phyloP scores from a whole-genome alignment of 2,797 vertebrate genomes.

The Notolabrus celidotus region DNA sequence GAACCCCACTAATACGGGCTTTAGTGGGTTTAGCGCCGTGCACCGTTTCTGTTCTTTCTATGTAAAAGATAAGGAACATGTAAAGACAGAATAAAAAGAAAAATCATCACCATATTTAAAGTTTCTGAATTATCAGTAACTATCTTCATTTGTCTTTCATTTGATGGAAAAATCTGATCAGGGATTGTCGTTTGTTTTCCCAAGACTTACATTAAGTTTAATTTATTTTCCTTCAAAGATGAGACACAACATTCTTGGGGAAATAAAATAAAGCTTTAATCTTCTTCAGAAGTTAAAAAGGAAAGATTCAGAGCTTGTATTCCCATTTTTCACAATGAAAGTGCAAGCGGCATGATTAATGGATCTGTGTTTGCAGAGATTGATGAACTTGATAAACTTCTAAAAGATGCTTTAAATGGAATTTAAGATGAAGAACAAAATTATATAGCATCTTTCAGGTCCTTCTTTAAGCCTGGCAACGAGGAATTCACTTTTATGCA shows the following conservation, averaged over 20 bases:
- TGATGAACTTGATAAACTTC: not conserved
- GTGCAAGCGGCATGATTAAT: constrained; percentile 34
- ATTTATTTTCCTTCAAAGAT: not conserved
- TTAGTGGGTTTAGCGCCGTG: not conserved
- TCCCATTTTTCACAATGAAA: constrained; percentile 22
- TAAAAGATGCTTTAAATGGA: constrained; percentile 14
- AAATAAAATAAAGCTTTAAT: not conserved
- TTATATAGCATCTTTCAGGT: not conserved
- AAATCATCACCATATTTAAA: not conserved
- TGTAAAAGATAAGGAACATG: not conserved
- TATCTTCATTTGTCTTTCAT: no score
- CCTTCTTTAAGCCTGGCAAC: not conserved
- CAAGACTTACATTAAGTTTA: not conserved
- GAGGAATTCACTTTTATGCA: not conserved
- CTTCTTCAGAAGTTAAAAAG: not conserved
- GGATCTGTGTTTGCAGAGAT: constrained; percentile 55
- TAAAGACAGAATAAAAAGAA: not conserved
- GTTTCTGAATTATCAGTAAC: no score
- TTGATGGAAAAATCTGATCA: no score
- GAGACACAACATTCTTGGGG: not conserved
- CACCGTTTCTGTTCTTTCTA: not conserved
- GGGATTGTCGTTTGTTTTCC: not conserved
- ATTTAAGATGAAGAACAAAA: not conserved
- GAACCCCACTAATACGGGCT: not conserved
- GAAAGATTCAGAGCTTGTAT: not conserved